phyloP scores from a whole-genome alignment of 2,113 vertebrate species.

The Lamprotornis superbus region DNA sequence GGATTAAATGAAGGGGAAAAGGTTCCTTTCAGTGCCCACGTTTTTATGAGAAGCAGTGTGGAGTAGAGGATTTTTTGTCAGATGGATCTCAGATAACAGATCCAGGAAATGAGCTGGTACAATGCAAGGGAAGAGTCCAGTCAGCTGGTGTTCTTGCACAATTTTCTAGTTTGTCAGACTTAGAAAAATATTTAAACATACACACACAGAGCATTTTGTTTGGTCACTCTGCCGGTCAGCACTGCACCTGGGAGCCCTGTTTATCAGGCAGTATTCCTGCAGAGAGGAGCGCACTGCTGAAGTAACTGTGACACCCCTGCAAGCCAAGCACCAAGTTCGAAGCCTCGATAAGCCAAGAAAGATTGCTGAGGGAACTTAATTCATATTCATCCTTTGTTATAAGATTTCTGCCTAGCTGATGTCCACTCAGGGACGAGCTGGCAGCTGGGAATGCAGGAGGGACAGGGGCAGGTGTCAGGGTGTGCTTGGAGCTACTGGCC shows the following conservation, averaged over 20 bases:
- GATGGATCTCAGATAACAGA: background rate
- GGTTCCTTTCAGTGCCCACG: background rate
- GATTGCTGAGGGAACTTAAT: background rate
- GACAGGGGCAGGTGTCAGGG: accelerated
- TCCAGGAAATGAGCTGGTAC: background rate
- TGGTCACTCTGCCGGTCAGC: background rate
- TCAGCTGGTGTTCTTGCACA: background rate
- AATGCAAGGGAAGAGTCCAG: background rate
- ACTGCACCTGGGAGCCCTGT: background rate
- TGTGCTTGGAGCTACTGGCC: too few species aligned
- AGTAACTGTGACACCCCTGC: background rate
- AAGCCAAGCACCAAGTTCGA: background rate
- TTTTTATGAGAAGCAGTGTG: background rate
- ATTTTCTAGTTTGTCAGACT: background rate
- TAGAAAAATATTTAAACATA: background rate
- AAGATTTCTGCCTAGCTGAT: background rate
- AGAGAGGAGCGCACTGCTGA: accelerated
- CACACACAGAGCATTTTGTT: background rate
- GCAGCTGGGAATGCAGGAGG: background rate
- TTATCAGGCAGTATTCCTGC: background rate
- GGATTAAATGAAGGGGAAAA: background rate
- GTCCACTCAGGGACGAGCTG: accelerated
- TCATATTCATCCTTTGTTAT: accelerated
- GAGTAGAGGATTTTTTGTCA: background rate
- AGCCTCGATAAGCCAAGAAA: accelerated